These are phyloP conservation scores for Mesorhabditis spiculigera DNA, from an alignment of 2,888 invertebrate species.

Conservation along the genomic window DNA sequence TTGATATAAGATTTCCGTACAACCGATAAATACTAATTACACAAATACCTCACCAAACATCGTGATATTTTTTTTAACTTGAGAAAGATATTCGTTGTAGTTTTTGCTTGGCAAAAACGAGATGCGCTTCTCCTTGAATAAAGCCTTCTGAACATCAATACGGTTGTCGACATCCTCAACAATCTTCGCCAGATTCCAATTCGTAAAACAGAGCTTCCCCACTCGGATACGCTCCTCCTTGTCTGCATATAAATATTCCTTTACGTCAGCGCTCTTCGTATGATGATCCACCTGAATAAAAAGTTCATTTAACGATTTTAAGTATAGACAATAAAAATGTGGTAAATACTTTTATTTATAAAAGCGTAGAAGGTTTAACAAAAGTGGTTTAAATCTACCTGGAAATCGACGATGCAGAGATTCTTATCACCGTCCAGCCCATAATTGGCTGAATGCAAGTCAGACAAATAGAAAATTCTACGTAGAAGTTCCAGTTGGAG, in stretches of 20 bases:
- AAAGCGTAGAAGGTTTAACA: too few species aligned
- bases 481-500: conserved; percentile 10
- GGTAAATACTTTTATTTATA: too few species aligned
- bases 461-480: conserved; percentile 5
- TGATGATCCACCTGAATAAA: background rate
- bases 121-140: conserved; percentile 9
- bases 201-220: background rate
- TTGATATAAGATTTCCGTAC: too few species aligned
- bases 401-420: conserved; percentile 11
- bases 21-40: background rate
- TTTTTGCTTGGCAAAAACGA: conserved; percentile 11
- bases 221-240: background rate
- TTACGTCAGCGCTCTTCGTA: background rate
- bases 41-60: conserved; percentile 1
- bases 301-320: background rate
- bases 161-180: background rate
- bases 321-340: background rate
- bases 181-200: background rate
- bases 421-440: conserved; percentile 8
- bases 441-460: conserved; percentile 10
- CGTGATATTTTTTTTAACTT: conserved; percentile 3
- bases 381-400: conserved; percentile 7
- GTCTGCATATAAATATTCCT: background rate
- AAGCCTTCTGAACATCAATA: conserved; percentile 7
- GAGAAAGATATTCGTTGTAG: conserved; percentile 7